phyloP scores from a whole-genome alignment of 2,888 invertebrate species.

The Nymphalis urticae region DNA sequence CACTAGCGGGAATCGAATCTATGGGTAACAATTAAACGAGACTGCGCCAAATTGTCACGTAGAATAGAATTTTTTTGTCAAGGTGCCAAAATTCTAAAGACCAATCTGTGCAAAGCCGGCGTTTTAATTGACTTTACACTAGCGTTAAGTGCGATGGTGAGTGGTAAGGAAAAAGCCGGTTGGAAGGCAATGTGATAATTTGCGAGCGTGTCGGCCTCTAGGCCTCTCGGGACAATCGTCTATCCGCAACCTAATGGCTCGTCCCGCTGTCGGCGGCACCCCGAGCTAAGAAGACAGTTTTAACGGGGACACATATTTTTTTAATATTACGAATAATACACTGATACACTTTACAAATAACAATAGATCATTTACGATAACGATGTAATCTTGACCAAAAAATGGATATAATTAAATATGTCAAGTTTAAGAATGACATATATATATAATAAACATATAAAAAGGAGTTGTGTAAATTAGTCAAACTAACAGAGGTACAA shows the following conservation, averaged over 20 bases:
- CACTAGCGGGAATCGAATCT: no score
- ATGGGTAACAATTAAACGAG: neutral
- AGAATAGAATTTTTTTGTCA: conserved; percentile 5
- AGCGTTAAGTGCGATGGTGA: conserved; percentile 20
- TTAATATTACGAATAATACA: no score
- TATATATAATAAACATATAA: no score
- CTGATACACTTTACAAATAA: no score
- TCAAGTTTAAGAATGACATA: no score
- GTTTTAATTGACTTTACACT: conserved; percentile 37
- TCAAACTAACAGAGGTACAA: no score
- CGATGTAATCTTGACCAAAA: no score
- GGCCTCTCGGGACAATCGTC: conserved; percentile 34
- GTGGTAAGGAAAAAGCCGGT: conserved; percentile 34
- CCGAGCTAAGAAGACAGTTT: conserved; percentile 30
- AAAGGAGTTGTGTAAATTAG: no score
- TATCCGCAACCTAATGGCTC: conserved; percentile 48
- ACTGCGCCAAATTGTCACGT: conserved; percentile 3
- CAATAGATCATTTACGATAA: no score
- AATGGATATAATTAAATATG: no score
- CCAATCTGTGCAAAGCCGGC: conserved; percentile 19
- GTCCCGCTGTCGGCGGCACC: conserved; percentile 30
- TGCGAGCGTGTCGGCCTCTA: conserved; percentile 26
- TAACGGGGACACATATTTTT: neutral
- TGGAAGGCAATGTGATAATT: conserved; percentile 35
- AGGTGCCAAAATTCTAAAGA: conserved; percentile 14